phyloP scores from a whole-genome alignment of 2,888 invertebrate species.

The Embidobia sp. region DNA sequence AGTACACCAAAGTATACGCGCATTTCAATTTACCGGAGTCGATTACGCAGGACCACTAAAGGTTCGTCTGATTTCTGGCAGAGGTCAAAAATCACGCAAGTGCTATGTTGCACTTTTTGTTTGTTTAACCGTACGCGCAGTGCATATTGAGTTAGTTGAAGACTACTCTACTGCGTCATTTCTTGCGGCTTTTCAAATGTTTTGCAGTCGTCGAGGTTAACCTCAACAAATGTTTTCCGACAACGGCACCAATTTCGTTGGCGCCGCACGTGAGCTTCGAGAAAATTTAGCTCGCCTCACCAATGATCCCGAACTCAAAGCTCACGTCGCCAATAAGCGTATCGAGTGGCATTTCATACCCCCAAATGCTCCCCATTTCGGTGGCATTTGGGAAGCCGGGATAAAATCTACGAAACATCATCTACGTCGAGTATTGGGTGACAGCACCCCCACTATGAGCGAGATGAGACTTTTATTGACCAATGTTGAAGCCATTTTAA shows the following conservation, averaged over 20 bases:
- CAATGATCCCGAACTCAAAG: background rate
- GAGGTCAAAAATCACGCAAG: background rate
- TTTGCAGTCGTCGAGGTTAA: slow-evolving; percentile 3
- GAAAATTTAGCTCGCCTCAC: background rate
- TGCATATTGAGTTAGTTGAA: slow-evolving; percentile 8
- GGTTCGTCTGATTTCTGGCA: slow-evolving; percentile 2
- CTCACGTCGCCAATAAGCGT: background rate
- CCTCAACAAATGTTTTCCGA: background rate
- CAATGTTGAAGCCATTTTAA: too few relatives aligned
- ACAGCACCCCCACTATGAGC: background rate
- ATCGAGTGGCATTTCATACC: slow-evolving; percentile 39
- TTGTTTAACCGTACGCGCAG: background rate
- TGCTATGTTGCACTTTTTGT: slow-evolving; percentile 26
- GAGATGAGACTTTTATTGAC: too few relatives aligned
- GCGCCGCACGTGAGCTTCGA: background rate
- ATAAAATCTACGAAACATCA: slow-evolving; percentile 16
- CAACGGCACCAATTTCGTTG: slow-evolving; percentile 17
- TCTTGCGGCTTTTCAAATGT: slow-evolving; percentile 3
- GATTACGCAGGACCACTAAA: slow-evolving; percentile 12
- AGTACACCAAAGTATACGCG: background rate
- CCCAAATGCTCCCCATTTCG: slow-evolving; percentile 30
- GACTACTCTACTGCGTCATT: slow-evolving; percentile 11
- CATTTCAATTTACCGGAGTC: slow-evolving; percentile 1
- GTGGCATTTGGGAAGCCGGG: slow-evolving; percentile 26
- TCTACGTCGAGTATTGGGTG: background rate